Evolutionary conservation across 2,888 invertebrate genomes (phyloP).

Genomic region (Lasioglossum vierecki): DNA sequence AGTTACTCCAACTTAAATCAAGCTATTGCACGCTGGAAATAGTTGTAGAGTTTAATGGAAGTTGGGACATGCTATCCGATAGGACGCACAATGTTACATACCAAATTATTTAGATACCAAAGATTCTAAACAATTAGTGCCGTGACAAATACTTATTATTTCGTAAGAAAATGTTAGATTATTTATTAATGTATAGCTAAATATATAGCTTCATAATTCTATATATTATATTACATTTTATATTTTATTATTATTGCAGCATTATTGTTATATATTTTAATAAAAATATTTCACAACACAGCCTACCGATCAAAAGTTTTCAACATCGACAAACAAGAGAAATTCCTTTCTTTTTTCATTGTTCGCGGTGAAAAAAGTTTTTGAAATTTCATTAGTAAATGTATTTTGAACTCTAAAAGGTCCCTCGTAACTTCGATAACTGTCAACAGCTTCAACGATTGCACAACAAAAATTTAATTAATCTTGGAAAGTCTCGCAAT

Average conservation of each 20-base stretch:
- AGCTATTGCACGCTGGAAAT: not conserved
- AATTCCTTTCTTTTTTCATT: not conserved
- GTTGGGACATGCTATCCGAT: not conserved
- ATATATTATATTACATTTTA: too few species aligned
- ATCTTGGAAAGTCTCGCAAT: not conserved
- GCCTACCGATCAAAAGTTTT: not conserved
- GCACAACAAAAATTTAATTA: not conserved
- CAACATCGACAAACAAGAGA: not conserved
- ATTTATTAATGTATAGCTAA: not conserved
- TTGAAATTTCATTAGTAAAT: not conserved
- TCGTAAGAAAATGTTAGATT: not conserved
- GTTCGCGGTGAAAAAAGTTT: not conserved
- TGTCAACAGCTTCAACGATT: not conserved
- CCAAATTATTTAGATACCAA: not conserved
- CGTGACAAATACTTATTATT: not conserved
- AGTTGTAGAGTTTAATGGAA: constrained; percentile 1
- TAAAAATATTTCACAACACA: not conserved
- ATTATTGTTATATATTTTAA: too few species aligned
- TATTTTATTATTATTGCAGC: too few species aligned
- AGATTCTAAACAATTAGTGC: not conserved
- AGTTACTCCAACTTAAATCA: not conserved
- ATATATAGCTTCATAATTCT: too few species aligned
- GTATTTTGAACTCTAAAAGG: not conserved
- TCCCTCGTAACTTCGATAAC: not conserved
- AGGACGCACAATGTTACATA: not conserved